Conservation (phyloP, 2,797 vertebrate species). For the Sciaenops ocellatus region DNA sequence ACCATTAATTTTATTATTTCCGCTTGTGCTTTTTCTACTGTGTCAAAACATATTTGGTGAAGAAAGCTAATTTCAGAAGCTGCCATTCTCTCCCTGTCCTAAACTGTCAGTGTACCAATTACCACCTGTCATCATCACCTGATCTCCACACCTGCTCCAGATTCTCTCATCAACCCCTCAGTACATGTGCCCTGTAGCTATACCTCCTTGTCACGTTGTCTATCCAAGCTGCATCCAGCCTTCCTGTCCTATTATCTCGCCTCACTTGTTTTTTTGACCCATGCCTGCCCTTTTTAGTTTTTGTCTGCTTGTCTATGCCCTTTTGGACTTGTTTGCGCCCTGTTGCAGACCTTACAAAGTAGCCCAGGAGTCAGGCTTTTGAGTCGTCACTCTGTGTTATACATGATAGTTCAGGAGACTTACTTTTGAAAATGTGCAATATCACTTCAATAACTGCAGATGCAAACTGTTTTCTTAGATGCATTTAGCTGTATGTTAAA, state of each 20-base stretch:
- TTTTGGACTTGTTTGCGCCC: background rate
- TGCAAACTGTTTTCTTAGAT: background rate
- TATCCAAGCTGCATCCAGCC: background rate
- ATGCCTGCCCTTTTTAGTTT: background rate
- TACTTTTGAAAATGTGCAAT: background rate
- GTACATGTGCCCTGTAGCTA: background rate
- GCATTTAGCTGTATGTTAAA: background rate
- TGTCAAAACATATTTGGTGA: background rate
- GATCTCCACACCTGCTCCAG: constrained; percentile 12
- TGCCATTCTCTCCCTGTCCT: constrained; percentile 3
- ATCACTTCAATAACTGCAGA: background rate
- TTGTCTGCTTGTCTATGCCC: background rate
- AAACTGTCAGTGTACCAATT: background rate
- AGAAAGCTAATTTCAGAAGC: constrained; percentile 4
- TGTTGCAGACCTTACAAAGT: background rate
- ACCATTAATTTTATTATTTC: background rate
- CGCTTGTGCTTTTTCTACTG: background rate
- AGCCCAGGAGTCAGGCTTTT: background rate
- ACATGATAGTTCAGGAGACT: background rate
- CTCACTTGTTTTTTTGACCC: background rate
- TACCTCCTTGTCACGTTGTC: background rate
- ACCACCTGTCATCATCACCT: constrained; percentile 17
- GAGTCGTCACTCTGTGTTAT: background rate
- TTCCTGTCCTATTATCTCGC: background rate
- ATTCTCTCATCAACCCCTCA: constrained; percentile 8